These are phyloP conservation scores for Alligator sinensis DNA, from an alignment of 2,113 vertebrate genomes.

Conservation along the genomic window DNA sequence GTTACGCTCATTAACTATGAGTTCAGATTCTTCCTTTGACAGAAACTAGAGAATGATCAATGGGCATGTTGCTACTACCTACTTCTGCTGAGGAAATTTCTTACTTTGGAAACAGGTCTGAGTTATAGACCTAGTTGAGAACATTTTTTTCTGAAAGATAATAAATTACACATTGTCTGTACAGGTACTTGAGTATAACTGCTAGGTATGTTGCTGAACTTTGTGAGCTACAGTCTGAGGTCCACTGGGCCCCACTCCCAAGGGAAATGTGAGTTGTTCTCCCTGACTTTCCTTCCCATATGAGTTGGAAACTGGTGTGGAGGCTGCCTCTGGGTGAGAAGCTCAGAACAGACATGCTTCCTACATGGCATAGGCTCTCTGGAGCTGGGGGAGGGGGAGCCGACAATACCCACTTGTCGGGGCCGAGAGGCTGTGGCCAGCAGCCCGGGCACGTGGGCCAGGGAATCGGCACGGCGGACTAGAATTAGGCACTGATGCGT, in stretches of 20 bases:
- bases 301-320: not conserved
- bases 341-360: not conserved
- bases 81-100: not conserved
- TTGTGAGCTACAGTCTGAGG: constrained; percentile 30
- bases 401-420: too few relatives aligned
- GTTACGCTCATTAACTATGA: not conserved
- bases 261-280: too few relatives aligned
- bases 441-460: too few relatives aligned
- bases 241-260: not conserved
- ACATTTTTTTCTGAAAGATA: constrained; percentile 8
- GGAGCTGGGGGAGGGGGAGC: not conserved
- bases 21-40: not conserved
- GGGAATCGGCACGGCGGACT: too few relatives aligned
- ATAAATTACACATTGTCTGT: not conserved
- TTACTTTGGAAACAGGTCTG: constrained; percentile 22
- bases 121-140: not conserved
- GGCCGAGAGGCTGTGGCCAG: too few relatives aligned
- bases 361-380: not conserved
- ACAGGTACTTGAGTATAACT: constrained; percentile 4
- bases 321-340: not conserved
- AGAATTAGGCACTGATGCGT: too few relatives aligned
- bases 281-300: not conserved
- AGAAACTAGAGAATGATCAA: not conserved
- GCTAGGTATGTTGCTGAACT: constrained; percentile 44
- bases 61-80: not conserved